Evolutionary conservation across 2,888 invertebrate genomes (phyloP).

Genomic region (Invenusta paracnida): DNA sequence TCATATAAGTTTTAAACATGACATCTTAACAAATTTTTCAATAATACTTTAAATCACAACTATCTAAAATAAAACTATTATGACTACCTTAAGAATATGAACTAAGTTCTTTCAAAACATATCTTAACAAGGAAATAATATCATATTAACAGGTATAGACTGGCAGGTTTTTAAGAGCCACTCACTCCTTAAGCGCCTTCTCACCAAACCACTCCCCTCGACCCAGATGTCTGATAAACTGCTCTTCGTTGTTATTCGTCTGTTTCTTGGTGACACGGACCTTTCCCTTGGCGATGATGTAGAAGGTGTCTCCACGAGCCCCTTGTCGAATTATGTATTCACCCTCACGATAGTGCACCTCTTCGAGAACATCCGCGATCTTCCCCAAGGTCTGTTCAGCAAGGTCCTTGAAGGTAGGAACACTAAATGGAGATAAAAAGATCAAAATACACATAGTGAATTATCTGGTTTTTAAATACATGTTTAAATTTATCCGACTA

Average conservation of each 20-base stretch:
- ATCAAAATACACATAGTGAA: no score
- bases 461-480: no score
- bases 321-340: constrained; percentile 13
- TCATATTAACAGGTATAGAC: neutral
- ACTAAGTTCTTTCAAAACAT: no score
- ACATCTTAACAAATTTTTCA: no score
- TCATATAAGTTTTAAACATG: no score
- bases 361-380: constrained; percentile 7
- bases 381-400: neutral
- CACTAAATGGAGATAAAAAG: neutral
- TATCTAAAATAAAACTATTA: no score
- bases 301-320: neutral
- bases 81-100: no score
- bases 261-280: constrained; percentile 88
- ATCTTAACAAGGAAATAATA: no score
- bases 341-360: neutral
- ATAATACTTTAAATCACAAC: no score
- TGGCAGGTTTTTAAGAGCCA: neutral
- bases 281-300: constrained; percentile 56
- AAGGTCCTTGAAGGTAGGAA: neutral
- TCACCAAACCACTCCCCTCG: constrained; percentile 97
- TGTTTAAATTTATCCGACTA: no score
- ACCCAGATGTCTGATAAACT: constrained; percentile 78
- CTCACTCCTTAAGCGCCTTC: constrained; percentile 70
- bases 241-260: constrained; percentile 68